A percentile compares a stretch with the other conserved stretches of the same genome.
Evolutionary conservation across 1,140 invertebrate species (phyloP).

Genomic region (Drosophila busckii): DNA sequence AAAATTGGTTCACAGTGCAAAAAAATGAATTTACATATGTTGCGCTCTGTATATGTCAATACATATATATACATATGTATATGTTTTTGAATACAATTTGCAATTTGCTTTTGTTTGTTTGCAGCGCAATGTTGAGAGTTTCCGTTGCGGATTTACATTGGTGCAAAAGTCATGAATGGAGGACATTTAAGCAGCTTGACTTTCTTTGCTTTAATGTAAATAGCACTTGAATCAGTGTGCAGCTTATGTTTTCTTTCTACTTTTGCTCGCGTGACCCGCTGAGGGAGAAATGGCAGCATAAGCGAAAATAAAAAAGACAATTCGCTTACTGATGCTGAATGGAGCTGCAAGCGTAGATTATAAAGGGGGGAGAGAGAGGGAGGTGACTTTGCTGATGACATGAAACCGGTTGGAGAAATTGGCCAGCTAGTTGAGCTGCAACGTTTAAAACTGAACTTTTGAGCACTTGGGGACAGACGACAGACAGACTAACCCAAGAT

Average conservation of each 20-base stretch:
- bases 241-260: conserved; percentile 14
- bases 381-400: too few relatives aligned
- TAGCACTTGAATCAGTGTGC: conserved; percentile 25
- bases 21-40: conserved; percentile 26
- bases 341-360: not conserved
- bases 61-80: not conserved
- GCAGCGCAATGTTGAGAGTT: conserved; percentile 13
- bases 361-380: not conserved
- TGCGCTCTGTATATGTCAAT: not conserved
- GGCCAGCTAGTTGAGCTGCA: too few relatives aligned
- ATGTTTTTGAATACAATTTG: conserved; percentile 23
- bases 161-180: not conserved
- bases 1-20: conserved; percentile 6
- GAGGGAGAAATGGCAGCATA: conserved; percentile 28
- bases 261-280: conserved; percentile 41
- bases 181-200: not conserved
- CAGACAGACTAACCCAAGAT: too few relatives aligned
- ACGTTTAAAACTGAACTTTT: too few relatives aligned
- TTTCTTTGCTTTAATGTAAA: too few relatives aligned
- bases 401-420: too few relatives aligned
- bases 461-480: too few relatives aligned
- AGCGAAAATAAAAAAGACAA: conserved; percentile 40
- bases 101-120: conserved; percentile 27
- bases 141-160: conserved; percentile 17
- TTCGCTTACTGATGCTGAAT: conserved; percentile 23